Base-by-base conservation (phyloP, 2,888 invertebrate species). In the Drosophila merina region DNA sequence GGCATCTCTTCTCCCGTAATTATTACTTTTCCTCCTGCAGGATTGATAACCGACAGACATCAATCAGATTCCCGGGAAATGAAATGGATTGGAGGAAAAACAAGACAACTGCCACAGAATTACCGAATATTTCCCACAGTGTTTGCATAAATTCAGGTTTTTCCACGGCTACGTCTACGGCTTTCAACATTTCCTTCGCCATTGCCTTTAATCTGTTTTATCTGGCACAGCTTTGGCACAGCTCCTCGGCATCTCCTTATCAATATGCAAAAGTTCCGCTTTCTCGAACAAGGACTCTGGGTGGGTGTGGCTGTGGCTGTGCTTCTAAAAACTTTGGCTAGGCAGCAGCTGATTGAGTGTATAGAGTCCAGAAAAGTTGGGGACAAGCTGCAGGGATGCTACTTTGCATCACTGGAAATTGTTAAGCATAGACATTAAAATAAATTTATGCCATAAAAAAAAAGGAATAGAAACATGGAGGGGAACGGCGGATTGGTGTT, bases 361-460 rank as follows among this genome's bases (percentile, higher is more conserved):
- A 64, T 47, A 55, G 44, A 31, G 68, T 48, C 69, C 47, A 67
- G 54, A 49, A 44, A 50, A 45, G 48, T 33, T 12, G 31, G 25
- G 12, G 38, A 6, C 20, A 26, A 9, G 50, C 26, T 31, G 57
- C 25, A 40, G 30, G 44, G 40, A 28, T 40, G 30, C 20, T 31
- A 5, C 14, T 28, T 42, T 66, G 67, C 72, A 40, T 42, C 82
- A 79, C 54, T 74, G 68, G 48, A 77, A 86, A 88, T 88, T 86
- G 86, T 88, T 86, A 80, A 84, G 87, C 85, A 86, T 72, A 86
- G 81, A 70, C 87, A 88, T 86, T 84, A 88, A 88, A 84, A 88
- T 88, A 88, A 88, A 84, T 84, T 86, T 84, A 84, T 84, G 84
- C 88, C 74, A 76, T 77, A 63, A 78, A 75, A 72, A 79, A 54